Conservation (phyloP, 2,888 invertebrate genomes). For the Nasonia oneida region DNA sequence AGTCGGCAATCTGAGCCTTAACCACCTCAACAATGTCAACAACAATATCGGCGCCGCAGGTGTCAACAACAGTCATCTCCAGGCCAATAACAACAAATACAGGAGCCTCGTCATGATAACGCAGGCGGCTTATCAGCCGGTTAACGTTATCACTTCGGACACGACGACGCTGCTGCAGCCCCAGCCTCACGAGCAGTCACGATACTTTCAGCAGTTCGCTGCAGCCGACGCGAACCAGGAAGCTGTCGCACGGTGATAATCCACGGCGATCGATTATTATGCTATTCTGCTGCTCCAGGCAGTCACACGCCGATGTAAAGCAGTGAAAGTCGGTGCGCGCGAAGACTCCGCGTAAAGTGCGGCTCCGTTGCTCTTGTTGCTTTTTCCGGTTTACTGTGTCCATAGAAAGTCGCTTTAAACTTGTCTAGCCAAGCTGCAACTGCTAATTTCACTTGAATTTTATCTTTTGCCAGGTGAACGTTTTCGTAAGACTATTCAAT, state of each 20-base stretch:
- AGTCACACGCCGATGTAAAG: conserved; percentile 16
- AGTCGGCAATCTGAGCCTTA: conserved; percentile 5
- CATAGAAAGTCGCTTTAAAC: conserved; percentile 13
- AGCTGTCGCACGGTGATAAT: conserved; percentile 42
- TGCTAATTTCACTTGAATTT: conserved; percentile 13
- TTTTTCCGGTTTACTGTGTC: conserved; percentile 17
- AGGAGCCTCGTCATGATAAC: conserved; percentile 95
- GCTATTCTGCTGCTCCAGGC: neutral
- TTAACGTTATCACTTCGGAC: conserved; percentile 88
- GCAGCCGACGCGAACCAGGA: conserved; percentile 32
- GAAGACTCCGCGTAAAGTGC: conserved; percentile 9
- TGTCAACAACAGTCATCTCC: conserved; percentile 45
- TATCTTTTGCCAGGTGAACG: neutral
- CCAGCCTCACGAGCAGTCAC: conserved; percentile 24
- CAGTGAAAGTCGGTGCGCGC: conserved; percentile 51
- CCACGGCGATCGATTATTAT: neutral
- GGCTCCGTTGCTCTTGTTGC: conserved; percentile 5
- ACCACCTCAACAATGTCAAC: conserved; percentile 39
- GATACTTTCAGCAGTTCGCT: conserved; percentile 28
- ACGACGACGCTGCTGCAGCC: conserved; percentile 85
- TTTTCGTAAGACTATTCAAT: conserved; percentile 4
- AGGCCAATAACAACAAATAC: conserved; percentile 82
- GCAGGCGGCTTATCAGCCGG: conserved; percentile 83
- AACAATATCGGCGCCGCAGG: conserved; percentile 47
- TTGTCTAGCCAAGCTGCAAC: conserved; percentile 8